phyloP scores from a whole-genome alignment of 2,113 vertebrate genomes.

The Camarhynchus parvulus region DNA sequence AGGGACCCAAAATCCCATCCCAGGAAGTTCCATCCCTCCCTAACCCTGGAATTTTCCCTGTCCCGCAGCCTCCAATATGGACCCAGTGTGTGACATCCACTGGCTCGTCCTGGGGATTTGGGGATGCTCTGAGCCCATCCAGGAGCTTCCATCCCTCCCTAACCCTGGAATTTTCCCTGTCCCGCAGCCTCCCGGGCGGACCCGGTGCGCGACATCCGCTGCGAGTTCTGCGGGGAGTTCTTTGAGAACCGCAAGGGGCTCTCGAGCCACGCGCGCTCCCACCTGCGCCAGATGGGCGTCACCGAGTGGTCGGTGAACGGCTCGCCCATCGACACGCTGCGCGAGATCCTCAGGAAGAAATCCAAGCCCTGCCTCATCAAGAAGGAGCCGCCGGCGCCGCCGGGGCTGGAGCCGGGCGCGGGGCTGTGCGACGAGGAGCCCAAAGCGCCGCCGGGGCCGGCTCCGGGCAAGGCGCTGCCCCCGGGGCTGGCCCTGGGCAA shows the following conservation, averaged over 20 bases:
- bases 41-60: too few relatives aligned
- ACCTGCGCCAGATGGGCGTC: constrained; percentile 88
- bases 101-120: too few relatives aligned
- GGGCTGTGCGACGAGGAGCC: background rate
- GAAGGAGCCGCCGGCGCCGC: constrained; percentile 79
- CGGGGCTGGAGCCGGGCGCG: constrained; percentile 58
- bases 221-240: constrained; percentile 94
- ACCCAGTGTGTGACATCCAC: too few relatives aligned
- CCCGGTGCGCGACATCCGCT: constrained; percentile 25
- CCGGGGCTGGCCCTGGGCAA: constrained; percentile 46
- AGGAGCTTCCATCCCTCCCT: too few relatives aligned
- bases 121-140: too few relatives aligned
- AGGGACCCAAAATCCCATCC: too few relatives aligned
- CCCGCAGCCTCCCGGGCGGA: too few relatives aligned
- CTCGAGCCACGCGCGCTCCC: background rate
- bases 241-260: constrained; percentile 96
- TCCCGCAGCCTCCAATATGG: too few relatives aligned
- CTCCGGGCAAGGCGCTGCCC: too few relatives aligned
- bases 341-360: constrained; percentile 72
- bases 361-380: constrained; percentile 74
- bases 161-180: too few relatives aligned
- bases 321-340: too few relatives aligned
- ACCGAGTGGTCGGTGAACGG: constrained; percentile 84
- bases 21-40: too few relatives aligned
- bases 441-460: constrained; percentile 68